Evolutionary conservation across 37 sponge, comb jelly and placozoan species (phyloP).

Genomic region (Hexactinellida sp.): DNA sequence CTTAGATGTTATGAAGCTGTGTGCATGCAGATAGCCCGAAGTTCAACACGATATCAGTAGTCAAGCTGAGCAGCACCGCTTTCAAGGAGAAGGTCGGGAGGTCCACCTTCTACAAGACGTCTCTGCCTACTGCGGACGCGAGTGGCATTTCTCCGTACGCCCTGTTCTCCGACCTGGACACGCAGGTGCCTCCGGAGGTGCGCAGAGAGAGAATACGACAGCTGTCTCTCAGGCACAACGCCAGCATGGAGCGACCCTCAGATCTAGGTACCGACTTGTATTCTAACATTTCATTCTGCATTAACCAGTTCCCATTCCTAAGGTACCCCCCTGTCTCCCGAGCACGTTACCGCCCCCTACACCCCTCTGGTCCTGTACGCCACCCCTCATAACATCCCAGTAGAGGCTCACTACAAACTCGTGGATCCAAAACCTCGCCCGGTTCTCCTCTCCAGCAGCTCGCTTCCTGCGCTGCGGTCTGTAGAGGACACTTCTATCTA

Average conservation of each 20-base stretch:
- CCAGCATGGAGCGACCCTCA: neutral
- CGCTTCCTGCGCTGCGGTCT: neutral
- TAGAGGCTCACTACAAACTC: neutral
- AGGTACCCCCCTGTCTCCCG: neutral
- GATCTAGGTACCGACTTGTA: neutral
- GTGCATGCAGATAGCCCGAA: neutral
- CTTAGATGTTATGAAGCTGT: neutral
- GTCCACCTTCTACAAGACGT: neutral
- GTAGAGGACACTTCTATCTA: neutral
- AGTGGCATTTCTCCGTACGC: neutral
- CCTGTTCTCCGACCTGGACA: neutral
- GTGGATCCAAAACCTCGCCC: slow-evolving; percentile 16
- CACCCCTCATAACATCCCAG: neutral
- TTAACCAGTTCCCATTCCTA: neutral
- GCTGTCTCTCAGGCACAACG: neutral
- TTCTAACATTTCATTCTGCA: too few species aligned
- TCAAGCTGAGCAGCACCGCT: neutral
- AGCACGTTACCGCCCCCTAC: neutral
- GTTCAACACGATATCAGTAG: neutral
- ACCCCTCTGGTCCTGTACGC: neutral
- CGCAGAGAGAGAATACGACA: neutral
- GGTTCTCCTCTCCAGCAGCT: neutral
- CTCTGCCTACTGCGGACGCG: neutral
- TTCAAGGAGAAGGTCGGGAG: neutral
- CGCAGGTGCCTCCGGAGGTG: neutral